A percentile compares a stretch with the other conserved stretches of the same genome.
Conservation (phyloP, 1,140 invertebrate species). For the Pantala flavescens region DNA sequence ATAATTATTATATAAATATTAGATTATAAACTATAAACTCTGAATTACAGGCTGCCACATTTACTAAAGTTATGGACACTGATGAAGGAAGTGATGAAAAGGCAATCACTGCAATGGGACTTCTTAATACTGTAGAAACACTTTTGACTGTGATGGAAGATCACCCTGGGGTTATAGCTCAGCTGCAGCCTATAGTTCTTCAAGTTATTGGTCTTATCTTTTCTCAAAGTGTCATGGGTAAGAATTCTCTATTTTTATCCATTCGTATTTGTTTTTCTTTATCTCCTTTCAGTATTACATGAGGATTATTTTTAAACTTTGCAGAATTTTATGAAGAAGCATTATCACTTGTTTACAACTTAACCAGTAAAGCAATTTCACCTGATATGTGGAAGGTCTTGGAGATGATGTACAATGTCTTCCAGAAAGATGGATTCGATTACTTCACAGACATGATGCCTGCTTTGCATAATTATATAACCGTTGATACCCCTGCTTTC, state of each 20-base stretch:
- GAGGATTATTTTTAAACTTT: conserved; percentile 18
- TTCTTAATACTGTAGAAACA: conserved; percentile 94
- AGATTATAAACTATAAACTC: too few relatives aligned
- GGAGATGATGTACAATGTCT: conserved; percentile 78
- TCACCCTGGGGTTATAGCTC: conserved; percentile 73
- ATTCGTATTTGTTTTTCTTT: conserved; percentile 23
- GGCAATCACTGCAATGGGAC: conserved; percentile 92
- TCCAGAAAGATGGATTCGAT: conserved; percentile 88
- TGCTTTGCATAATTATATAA: conserved; percentile 93
- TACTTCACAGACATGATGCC: conserved; percentile 99
- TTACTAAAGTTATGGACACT: conserved; percentile 71
- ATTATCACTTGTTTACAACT: conserved; percentile 81
- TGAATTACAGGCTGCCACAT: conserved; percentile 63
- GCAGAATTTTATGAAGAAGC: conserved; percentile 95
- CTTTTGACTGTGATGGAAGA: conserved; percentile 90
- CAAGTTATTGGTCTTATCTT: conserved; percentile 84
- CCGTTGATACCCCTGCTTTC: conserved; percentile 87
- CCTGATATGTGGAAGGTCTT: conserved; percentile 94
- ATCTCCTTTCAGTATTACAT: background rate
- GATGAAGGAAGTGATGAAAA: conserved; percentile 91
- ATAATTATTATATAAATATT: too few relatives aligned
- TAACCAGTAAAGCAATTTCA: conserved; percentile 81
- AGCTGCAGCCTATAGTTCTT: conserved; percentile 88
- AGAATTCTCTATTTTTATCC: conserved; percentile 24
- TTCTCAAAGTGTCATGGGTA: conserved; percentile 69